Base-by-base conservation (phyloP, 2,113 vertebrate genomes). In the Plectropomus leopardus region DNA sequence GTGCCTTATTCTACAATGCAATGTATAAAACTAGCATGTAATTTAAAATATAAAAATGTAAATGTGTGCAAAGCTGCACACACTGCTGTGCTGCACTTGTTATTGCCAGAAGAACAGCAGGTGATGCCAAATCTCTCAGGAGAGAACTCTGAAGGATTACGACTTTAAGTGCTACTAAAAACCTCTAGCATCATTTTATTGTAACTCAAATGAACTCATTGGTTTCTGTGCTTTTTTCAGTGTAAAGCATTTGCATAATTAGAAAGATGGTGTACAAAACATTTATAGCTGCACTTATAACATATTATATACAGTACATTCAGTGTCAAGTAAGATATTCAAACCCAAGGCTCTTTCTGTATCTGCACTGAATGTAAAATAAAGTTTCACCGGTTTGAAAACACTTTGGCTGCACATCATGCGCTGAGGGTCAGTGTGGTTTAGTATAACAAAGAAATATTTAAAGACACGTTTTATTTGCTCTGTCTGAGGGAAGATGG, bases 381-480 rank as follows among this genome's bases (percentile, higher is more conserved):
- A 11, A 34, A 44, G 6, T 9, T 53, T 24, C 2, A 17, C 45
- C 34, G 7, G 19, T 57, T 24, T 45, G 10, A 23, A 51, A 14
- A 30, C 14, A 9, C 4, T 51, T 9, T 36, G 55, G 59, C 24
- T 72, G 55, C 44, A 47, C 53, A 53, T 23, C 6, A 26, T 42
- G 42, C 60, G 60, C 24, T 16, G 32, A 40, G 28, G 32, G 51
- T 7, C 7, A 44, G n/a, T 15, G 48, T 10, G 32, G 13, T 71
- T 42, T 9, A 24, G 53, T 48, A 16, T 14, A 24, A 57, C 4
- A 34, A 45, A 26, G 17, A 55, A 75, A 53, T 44, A 64, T 66
- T 67, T 11, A 8, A 66, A 63, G 60, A 74, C 1, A 53, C 36
- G 48, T 57, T 81, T 23, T 24, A 34, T 76, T 47, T 47, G 48